Conservation (phyloP, 2,888 invertebrate genomes). For the Trichopoda pennipes region DNA sequence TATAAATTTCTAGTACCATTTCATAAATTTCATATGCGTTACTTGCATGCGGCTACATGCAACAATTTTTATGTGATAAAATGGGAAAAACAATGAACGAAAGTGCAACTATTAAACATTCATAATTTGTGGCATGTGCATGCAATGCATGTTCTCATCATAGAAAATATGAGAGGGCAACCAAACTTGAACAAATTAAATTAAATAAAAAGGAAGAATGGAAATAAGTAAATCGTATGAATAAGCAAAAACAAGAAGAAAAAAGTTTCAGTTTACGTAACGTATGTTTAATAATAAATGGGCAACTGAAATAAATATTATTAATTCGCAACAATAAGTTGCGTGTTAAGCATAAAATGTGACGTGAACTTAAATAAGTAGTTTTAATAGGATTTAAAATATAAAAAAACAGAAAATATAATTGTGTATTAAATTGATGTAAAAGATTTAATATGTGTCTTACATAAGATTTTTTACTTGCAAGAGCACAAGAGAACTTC, state of each 20-base stretch:
- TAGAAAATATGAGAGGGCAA: neutral
- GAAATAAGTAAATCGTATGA: conserved; percentile 21
- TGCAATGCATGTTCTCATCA: conserved; percentile 41
- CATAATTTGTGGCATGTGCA: conserved; percentile 62
- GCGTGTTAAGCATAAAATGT: conserved; percentile 54
- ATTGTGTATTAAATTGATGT: neutral
- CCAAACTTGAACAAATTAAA: conserved; percentile 13
- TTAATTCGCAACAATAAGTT: conserved; percentile 62
- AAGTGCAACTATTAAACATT: conserved; percentile 58
- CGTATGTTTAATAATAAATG: conserved; percentile 57
- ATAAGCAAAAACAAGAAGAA: neutral
- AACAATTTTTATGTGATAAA: conserved; percentile 55
- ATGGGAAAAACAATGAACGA: conserved; percentile 42
- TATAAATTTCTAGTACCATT: neutral
- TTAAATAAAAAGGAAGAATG: conserved; percentile 21
- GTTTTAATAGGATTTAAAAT: conserved; percentile 19
- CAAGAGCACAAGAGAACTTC: neutral
- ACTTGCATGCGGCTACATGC: conserved; percentile 44
- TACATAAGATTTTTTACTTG: neutral
- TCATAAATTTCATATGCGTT: neutral
- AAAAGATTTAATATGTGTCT: neutral
- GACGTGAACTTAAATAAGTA: conserved; percentile 40
- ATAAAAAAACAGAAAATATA: conserved; percentile 1
- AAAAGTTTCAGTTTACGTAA: conserved; percentile 2
- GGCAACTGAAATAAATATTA: conserved; percentile 58